Conservation (phyloP, 2,888 invertebrate genomes). For the Homarus gammarus region DNA sequence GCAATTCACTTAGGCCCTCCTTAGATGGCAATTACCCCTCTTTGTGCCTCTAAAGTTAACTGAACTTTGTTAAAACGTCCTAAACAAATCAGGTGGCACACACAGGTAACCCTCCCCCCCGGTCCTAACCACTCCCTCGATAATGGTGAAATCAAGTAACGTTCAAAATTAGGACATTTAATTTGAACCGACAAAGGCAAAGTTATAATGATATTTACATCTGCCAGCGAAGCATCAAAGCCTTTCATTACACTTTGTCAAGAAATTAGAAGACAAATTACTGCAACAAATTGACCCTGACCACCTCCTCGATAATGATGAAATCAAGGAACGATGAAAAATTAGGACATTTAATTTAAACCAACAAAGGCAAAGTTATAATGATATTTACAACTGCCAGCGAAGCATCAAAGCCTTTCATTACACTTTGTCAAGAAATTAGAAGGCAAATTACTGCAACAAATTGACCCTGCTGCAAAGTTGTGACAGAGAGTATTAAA, state of each 20-base stretch:
- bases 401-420: slow-evolving; percentile 60
- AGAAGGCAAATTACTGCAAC: slow-evolving; percentile 65
- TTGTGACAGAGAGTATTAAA: slow-evolving; percentile 53
- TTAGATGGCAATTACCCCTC: slow-evolving; percentile 45
- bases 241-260: slow-evolving; percentile 64
- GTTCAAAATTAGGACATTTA: slow-evolving; percentile 59
- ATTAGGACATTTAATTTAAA: slow-evolving; percentile 64
- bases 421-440: slow-evolving; percentile 65
- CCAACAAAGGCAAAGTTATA: slow-evolving; percentile 63
- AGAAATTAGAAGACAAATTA: slow-evolving; percentile 66
- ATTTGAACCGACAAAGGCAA: slow-evolving; percentile 64
- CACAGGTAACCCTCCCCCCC: too few species aligned
- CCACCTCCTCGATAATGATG: slow-evolving; percentile 36
- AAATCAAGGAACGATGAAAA: slow-evolving; percentile 58
- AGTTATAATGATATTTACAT: slow-evolving; percentile 65
- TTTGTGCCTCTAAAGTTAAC: slow-evolving; percentile 40
- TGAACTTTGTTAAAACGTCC: slow-evolving; percentile 39
- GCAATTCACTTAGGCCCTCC: slow-evolving; percentile 35
- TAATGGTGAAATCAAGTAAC: slow-evolving; percentile 58
- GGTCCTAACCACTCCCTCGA: slow-evolving; percentile 3
- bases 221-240: slow-evolving; percentile 59
- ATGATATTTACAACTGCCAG: slow-evolving; percentile 64
- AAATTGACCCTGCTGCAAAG: slow-evolving; percentile 54
- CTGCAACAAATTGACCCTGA: slow-evolving; percentile 47
- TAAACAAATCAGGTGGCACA: slow-evolving; percentile 41